A percentile compares a stretch with the other conserved stretches of the same genome.
Evolutionary conservation across 2,797 vertebrate genomes (phyloP).

Genomic region (Channallabes apus): DNA sequence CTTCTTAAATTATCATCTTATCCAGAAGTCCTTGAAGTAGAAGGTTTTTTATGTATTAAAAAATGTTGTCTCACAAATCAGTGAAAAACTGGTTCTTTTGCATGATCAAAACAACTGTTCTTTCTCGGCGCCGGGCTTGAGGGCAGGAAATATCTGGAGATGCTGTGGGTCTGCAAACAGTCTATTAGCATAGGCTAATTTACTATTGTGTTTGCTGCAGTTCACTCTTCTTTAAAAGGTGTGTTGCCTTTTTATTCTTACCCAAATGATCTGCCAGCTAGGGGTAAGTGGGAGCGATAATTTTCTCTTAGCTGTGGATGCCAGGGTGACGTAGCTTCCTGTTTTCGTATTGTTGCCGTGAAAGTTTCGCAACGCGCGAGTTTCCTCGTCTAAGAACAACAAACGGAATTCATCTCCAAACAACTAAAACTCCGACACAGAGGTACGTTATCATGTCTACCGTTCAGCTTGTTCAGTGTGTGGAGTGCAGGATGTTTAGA

Average conservation of each 20-base stretch:
- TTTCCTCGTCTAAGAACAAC: no score
- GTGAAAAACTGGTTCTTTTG: background rate
- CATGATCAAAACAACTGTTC: background rate
- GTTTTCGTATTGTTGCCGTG: no score
- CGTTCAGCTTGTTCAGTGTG: no score
- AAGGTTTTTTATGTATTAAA: background rate
- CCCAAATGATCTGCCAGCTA: conserved; percentile 35
- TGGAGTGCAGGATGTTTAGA: no score
- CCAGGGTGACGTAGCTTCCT: no score
- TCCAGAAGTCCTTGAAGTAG: background rate
- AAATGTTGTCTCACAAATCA: background rate
- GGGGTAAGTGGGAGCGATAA: background rate
- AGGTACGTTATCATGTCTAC: no score
- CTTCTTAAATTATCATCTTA: background rate
- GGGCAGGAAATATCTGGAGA: background rate
- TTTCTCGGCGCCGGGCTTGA: background rate
- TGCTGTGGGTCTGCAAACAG: background rate
- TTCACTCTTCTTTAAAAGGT: conserved; percentile 58
- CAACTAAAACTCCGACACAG: no score
- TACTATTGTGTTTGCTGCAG: background rate
- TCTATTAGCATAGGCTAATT: background rate
- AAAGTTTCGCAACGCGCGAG: no score
- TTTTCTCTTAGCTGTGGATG: background rate
- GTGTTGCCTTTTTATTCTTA: conserved; percentile 30
- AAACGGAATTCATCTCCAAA: no score